These are phyloP conservation scores for Hypomesus transpacificus DNA, from an alignment of 2,113 vertebrate genomes.

Conservation along the genomic window DNA sequence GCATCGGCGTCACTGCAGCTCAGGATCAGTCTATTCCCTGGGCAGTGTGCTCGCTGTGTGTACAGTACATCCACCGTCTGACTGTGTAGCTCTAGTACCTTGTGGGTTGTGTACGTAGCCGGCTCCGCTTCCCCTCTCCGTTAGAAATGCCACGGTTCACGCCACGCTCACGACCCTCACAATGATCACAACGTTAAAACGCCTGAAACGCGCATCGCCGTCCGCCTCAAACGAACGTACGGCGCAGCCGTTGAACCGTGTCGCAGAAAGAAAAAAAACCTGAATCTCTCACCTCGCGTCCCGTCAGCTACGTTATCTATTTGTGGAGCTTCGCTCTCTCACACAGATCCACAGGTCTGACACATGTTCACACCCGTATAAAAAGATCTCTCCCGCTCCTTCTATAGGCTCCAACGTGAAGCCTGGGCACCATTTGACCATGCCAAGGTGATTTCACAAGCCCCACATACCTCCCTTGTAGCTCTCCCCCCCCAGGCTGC, in stretches of 20 bases:
- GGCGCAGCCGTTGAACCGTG: not conserved
- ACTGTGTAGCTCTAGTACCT: not conserved
- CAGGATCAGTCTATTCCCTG: constrained; percentile 35
- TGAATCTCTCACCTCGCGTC: not conserved
- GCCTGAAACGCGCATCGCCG: no score
- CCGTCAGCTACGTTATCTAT: not conserved
- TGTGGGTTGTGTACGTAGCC: no score
- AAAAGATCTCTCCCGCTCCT: not conserved
- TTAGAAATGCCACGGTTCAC: no score
- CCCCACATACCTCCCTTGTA: not conserved
- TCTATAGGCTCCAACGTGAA: not conserved
- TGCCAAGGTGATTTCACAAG: not conserved
- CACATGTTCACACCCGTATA: not conserved
- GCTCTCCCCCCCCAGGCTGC: not conserved
- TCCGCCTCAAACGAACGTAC: no score
- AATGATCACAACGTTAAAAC: no score
- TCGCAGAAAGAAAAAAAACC: not conserved
- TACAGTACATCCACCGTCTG: constrained; percentile 5
- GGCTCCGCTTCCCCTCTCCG: no score
- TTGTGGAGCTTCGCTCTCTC: not conserved
- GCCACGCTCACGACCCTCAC: no score
- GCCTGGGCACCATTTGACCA: not conserved
- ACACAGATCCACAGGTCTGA: not conserved
- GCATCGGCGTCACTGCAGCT: constrained; percentile 43
- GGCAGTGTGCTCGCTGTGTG: constrained; percentile 11